Evolutionary conservation across 2,113 vertebrate genomes (phyloP).

Genomic region (Callospermophilus lateralis): DNA sequence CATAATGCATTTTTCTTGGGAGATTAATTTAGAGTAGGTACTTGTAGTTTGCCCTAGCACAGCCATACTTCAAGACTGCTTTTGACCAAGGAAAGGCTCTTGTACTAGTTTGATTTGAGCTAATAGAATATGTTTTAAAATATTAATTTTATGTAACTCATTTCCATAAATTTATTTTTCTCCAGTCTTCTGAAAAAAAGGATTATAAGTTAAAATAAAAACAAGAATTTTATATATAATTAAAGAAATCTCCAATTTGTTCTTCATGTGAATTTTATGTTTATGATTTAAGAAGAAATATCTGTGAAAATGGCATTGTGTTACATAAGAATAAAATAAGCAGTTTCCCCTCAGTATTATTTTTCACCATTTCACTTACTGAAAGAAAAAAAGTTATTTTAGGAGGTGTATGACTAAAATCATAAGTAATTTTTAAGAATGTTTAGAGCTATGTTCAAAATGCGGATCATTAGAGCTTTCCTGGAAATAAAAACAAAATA

Average conservation of each 20-base stretch:
- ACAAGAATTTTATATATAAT: too few relatives aligned
- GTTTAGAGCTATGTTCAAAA: slow-evolving; percentile 60
- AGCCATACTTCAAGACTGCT: slow-evolving; percentile 70
- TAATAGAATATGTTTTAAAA: slow-evolving; percentile 61
- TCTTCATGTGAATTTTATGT: background rate
- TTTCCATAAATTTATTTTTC: slow-evolving; percentile 56
- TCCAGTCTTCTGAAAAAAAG: slow-evolving; percentile 25
- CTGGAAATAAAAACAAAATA: slow-evolving; percentile 53
- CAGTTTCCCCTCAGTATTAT: background rate
- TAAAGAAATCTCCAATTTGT: background rate
- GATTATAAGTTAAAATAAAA: slow-evolving; percentile 51
- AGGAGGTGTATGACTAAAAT: slow-evolving; percentile 31
- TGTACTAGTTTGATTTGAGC: slow-evolving; percentile 61
- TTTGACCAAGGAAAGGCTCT: slow-evolving; percentile 63
- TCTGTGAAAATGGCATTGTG: slow-evolving; percentile 29
- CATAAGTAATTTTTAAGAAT: slow-evolving; percentile 42
- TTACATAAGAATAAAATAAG: slow-evolving; percentile 25
- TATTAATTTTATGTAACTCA: slow-evolving; percentile 25
- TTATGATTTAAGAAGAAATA: slow-evolving; percentile 24
- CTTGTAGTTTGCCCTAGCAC: slow-evolving; percentile 74
- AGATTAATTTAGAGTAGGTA: slow-evolving; percentile 81
- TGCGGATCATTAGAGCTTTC: background rate
- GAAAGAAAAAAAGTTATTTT: slow-evolving; percentile 25
- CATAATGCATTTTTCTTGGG: slow-evolving; percentile 78
- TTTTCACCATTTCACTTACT: slow-evolving; percentile 58